A percentile compares a stretch with the other conserved stretches of the same genome.
These are phyloP conservation scores for Phalera bucephala DNA, from an alignment of 2,888 invertebrate genomes.

Conservation along the genomic window DNA sequence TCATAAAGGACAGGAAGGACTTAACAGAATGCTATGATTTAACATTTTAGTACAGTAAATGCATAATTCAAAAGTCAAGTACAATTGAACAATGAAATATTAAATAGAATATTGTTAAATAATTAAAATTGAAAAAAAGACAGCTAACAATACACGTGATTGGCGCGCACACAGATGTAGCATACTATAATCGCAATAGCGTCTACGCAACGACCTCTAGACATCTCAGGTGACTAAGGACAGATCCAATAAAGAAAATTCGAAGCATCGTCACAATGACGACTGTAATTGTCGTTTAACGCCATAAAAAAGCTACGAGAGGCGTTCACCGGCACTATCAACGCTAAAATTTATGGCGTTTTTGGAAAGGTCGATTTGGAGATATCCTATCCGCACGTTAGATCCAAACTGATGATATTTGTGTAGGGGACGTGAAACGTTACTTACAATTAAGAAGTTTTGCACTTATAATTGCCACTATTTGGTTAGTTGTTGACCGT, in stretches of 20 bases:
- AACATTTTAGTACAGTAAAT: too few relatives aligned
- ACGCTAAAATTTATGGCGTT: slow-evolving; percentile 32
- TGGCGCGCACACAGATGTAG: slow-evolving; percentile 51
- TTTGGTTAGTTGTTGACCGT: slow-evolving; percentile 53
- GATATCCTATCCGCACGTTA: slow-evolving; percentile 12
- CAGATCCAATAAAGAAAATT: slow-evolving; percentile 41
- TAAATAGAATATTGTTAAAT: too few relatives aligned
- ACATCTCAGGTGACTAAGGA: slow-evolving; percentile 63
- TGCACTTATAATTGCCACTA: slow-evolving; percentile 58
- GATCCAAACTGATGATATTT: slow-evolving; percentile 13
- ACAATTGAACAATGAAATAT: too few relatives aligned
- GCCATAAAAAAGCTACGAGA: slow-evolving; percentile 43
- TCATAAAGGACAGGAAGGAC: too few relatives aligned
- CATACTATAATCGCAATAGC: slow-evolving; percentile 29
- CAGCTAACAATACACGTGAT: slow-evolving; percentile 48
- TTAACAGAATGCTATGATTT: too few relatives aligned
- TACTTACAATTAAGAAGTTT: slow-evolving; percentile 66
- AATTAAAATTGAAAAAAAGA: slow-evolving; percentile 22
- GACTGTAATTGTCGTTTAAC: slow-evolving; percentile 54
- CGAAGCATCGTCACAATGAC: slow-evolving; percentile 26
- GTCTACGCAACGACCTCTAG: slow-evolving; percentile 65
- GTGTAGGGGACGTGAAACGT: slow-evolving; percentile 14
- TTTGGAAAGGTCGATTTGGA: slow-evolving; percentile 53
- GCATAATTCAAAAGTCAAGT: too few relatives aligned
- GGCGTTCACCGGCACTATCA: slow-evolving; percentile 32